Evolutionary conservation across 2,888 invertebrate species (phyloP), one percentile per base, ranked within the genome.

Genomic region (Agrilus biguttatus): DNA sequence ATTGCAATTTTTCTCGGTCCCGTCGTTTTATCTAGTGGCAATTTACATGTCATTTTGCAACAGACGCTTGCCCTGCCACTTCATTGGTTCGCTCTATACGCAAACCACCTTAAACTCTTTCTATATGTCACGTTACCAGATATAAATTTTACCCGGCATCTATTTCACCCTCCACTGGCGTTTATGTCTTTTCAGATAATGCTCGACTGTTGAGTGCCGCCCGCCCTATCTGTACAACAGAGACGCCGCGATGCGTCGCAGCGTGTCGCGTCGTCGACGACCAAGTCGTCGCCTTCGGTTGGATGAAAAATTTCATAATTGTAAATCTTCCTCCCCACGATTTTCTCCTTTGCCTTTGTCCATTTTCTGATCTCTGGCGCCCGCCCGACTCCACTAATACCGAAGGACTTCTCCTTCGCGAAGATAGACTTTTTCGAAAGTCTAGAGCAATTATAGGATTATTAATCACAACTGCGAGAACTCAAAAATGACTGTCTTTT

Each of bases 11-110:
- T 44, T 39, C 49, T 45, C 45, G 42, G 46, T 47, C 45, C 44
- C 33, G 49, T 51, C 13, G 19, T 46, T 51, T 55, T 56, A 52
- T 52, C 52, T 50, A 37, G 48, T 53, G 53, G 51, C 53, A 53
- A 55, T 56, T 56, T 57, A 52, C 55, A 54, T 55, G 51, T 55
- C 53, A 52, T 53, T 53, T 48, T 47, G 49, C 45, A 48, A 44
- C 47, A 46, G 47, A 49, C 47, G 47, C 28, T 28, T 28, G 45
- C 45, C 45, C 49, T 48, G 44, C 46, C 50, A 53, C 51, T 53
- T 51, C 52, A 50, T 53, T 50, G 45, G 47, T 44, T 47, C 28
- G 28, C 28, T 28, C 28, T 28, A 28, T 28, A 34, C 46, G 34
- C n/a, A 41, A 36, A 40, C 33, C 39, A 39, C 17, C 43, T 43